Base-by-base conservation (phyloP, 92 coral and sea anemone species). In the Epizoanthus stellaris region DNA sequence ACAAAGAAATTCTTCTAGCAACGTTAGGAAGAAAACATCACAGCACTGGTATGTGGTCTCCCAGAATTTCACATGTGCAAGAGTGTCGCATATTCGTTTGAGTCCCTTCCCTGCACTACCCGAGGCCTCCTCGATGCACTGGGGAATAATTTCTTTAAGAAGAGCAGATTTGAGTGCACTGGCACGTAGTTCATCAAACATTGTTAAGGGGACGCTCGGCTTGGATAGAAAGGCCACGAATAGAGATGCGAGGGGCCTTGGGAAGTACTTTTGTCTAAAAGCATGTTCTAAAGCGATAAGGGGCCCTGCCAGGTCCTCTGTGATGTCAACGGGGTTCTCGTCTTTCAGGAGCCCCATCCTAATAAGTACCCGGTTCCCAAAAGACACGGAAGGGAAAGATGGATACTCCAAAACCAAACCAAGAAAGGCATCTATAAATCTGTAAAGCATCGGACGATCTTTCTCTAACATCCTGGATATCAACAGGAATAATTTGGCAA, bases 211-310 rank as follows among this genome's bases (percentile, higher is more conserved):
- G 0, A 88, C 81, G 68, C 81, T 92, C 61, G 90, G 89, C 69
- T 88, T 96, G 66, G 92, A 85, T 25, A 96, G 90, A 85, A 96
- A 96, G 62, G 97, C 94, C 6, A 89, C 92, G 47, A 96, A 96
- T 64, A 91, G 71, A 10, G 93, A 82, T 2, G 98, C 98, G 39
- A 94, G 95, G 73, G 87, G 47, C 89, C 92, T 87, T 19, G 99
- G 97, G 71, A 96, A 96, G 86, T 94, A 96, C 2, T 84, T 76
- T 73, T 91, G 89, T 15, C 57, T 23, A 34, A 90, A 92, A 7
- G 88, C 88, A 58, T 92, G 93, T 23, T 81, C 88, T 3, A 96
- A 87, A 9, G 97, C 99, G 9, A 72, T 38, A 10, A 96, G 85
- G 3, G 96, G 90, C 2, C 96, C 98, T 52, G 70, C 74, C 3